phyloP scores from a whole-genome alignment of 2,797 vertebrate species.

The Euthynnus affinis region DNA sequence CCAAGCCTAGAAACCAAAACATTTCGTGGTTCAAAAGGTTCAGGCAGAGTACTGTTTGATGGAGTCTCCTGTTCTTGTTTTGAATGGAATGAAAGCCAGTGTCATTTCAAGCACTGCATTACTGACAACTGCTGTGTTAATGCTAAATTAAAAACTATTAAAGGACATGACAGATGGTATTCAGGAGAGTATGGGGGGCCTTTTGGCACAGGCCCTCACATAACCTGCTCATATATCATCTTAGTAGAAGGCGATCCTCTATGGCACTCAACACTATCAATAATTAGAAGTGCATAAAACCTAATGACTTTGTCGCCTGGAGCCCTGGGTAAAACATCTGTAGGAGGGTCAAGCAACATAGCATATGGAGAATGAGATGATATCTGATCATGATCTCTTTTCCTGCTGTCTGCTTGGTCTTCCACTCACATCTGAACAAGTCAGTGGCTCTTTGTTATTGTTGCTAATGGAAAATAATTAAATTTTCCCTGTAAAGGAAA shows the following conservation, averaged over 20 bases:
- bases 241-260: constrained; percentile 22
- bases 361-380: constrained; percentile 34
- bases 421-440: constrained; percentile 31
- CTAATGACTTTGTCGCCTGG: constrained; percentile 66
- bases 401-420: constrained; percentile 35
- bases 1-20: constrained; percentile 58
- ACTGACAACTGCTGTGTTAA: constrained; percentile 36
- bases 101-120: constrained; percentile 30
- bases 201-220: constrained; percentile 35
- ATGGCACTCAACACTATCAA: constrained; percentile 40
- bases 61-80: constrained; percentile 40
- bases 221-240: constrained; percentile 60
- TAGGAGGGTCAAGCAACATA: not conserved
- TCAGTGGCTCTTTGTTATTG: constrained; percentile 15
- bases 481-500: constrained; percentile 13
- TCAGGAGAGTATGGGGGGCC: constrained; percentile 12
- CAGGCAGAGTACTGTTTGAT: constrained; percentile 49
- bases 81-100: constrained; percentile 43
- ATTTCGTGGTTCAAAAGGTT: constrained; percentile 63
- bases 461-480: constrained; percentile 23
- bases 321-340: constrained; percentile 65
- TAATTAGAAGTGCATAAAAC: constrained; percentile 68
- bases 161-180: constrained; percentile 54
- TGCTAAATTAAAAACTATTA: constrained; percentile 55
- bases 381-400: constrained; percentile 60